Base-by-base conservation (phyloP, 2,113 vertebrate genomes). In the Coptodon bakossiorum region DNA sequence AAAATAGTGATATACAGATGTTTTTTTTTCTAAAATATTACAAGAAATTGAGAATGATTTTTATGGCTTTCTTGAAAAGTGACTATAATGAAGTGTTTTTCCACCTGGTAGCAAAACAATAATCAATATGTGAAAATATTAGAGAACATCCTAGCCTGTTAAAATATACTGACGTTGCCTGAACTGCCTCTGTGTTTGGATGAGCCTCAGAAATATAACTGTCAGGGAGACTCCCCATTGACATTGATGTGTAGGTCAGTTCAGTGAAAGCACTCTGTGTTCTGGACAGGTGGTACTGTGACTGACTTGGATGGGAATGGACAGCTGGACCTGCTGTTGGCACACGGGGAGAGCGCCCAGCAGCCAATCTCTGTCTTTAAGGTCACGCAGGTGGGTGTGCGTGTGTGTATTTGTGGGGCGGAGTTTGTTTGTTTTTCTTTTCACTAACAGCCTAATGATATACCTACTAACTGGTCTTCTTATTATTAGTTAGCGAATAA, bases 271-370 rank as follows among this genome's bases (percentile, higher is more conserved):
- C 34, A 1, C 27, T 14, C 9, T 88, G 16, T 56, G 38, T 90
- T 38, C 8, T 78, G 91, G 81, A 61, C 92, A 99, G 98, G 98
- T 52, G 98, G 97, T 5, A 97, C 96, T 12, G 97, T 98, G 92
- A 97, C 97, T 0, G 98, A 99, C 92, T 96, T 99, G 9, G 98
- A 99, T 73, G 97, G 97, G 0, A 98, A 99, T 3, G 98, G 98
- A 19, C 96, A 96, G 96, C 95, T 99, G 94, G 98, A 99, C 71
- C 96, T 99, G 88, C 95, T 99, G 89, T 94, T 99, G 85, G 97
- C 98, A 52, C 98, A 99, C 0, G 98, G 98, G 0, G 98, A 99
- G 89, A 98, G 98, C 45, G 96, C 97, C 90, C 96, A 96, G 29
- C 98, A 99, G 95, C 98, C 98, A 0, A 96, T 99, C 80, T 99